Evolutionary conservation across 2,113 vertebrate genomes (phyloP), one percentile per base, ranked within the genome.

Genomic region (Embiotoca jacksoni): DNA sequence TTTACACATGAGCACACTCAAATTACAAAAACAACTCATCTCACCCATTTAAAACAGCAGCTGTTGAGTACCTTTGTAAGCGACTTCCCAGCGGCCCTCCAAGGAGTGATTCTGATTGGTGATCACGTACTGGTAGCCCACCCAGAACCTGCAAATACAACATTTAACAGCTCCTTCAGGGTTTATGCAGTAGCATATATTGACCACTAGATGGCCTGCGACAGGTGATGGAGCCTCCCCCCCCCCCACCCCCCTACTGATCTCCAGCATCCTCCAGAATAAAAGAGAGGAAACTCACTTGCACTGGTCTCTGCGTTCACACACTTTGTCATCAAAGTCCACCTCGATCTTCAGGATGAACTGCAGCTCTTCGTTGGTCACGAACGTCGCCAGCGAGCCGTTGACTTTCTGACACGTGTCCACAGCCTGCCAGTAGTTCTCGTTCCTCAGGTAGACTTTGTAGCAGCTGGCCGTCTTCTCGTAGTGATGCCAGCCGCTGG

Each of bases 391-490:
- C 1, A 99, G 87, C 0, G 98, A 99, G 7, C 96, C 97, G 0
- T 99, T 99, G 70, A 97, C 95, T 1, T 95, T 95, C 94, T 99
- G 97, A 76, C 98, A 99, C 2, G 96, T 98, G 78, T 99, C 97
- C 39, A 97, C 96, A 0, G 98, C 98, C 0, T 99, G 97, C 98
- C 98, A 99, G 95, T 98, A 99, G 94, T 98, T 97, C 93, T 99
- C 97, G 0, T 95, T 97, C 1, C 90, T 95, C 88, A 96, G 91
- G 93, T 98, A 99, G n/a, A 98, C 96, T 72, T 96, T 95, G 81
- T 99, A 99, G 73, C 98, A 99, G 94, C 98, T 99, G 77, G 97
- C 96, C 0, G 98, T 99, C 92, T 97, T 97, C 91, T 99, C 98
- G 23, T 99, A 99, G 92, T 99, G 97, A 82, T 98, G 97, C 98